These are phyloP conservation scores for Heteromurus nitidus DNA, from an alignment of 2,888 invertebrate genomes.

Conservation along the genomic window DNA sequence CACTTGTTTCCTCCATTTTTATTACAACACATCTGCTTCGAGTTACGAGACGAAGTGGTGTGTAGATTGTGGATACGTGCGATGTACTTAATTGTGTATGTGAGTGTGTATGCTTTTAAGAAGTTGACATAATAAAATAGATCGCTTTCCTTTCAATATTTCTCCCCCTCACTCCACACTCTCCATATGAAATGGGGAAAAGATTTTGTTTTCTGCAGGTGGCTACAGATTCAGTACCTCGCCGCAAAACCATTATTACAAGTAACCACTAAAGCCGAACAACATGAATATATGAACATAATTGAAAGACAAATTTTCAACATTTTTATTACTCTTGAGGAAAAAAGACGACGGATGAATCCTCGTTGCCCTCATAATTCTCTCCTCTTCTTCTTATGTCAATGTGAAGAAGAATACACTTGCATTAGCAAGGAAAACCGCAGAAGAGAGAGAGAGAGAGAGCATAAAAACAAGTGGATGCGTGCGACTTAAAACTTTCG, in stretches of 20 bases:
- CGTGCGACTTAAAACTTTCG: too few relatives aligned
- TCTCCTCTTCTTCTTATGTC: too few relatives aligned
- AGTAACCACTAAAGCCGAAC: constrained; percentile 47
- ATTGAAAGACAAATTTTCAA: constrained; percentile 50
- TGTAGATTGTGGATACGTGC: too few relatives aligned
- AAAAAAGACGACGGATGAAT: too few relatives aligned
- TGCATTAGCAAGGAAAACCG: too few relatives aligned
- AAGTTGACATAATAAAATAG: constrained; percentile 49
- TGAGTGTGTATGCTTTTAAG: constrained; percentile 39
- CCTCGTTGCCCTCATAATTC: too few relatives aligned
- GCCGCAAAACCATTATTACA: constrained; percentile 22
- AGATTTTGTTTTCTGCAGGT: background rate
- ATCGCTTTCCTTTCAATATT: constrained; percentile 10
- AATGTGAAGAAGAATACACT: too few relatives aligned
- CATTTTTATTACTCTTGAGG: constrained; percentile 43
- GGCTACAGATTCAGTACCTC: constrained; percentile 11
- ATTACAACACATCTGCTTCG: constrained; percentile 53
- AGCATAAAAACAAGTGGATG: too few relatives aligned
- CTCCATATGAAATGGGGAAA: background rate
- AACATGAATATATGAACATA: too few relatives aligned
- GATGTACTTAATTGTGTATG: too few relatives aligned
- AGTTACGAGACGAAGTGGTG: constrained; percentile 17
- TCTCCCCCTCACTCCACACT: background rate
- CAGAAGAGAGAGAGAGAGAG: too few relatives aligned
- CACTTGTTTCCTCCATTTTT: constrained; percentile 46